Base-by-base conservation (phyloP, 1,140 invertebrate genomes). In the Bombus haemorrhoidalis region DNA sequence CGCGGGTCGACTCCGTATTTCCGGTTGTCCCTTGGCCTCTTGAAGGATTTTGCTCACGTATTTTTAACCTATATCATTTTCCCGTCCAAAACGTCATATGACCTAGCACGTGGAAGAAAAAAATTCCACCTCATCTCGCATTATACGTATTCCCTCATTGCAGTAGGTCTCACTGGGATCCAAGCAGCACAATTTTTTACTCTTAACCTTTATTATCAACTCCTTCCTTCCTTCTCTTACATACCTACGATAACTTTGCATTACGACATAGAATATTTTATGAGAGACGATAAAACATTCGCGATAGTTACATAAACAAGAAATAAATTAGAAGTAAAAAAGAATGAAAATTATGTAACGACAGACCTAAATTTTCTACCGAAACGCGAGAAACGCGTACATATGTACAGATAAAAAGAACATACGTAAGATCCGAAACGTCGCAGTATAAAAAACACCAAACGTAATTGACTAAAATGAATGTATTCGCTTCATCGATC, bases 11-110 rank as follows among this genome's bases (percentile, higher is more conserved):
- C 76, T 89, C 37, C 81, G 71, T 90, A 87, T 90, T 90, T 90
- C 91, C 86, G 91, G 74, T 85, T 88, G 83, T 78, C 85, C 53
- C 59, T 41, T 68, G 74, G 41, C 77, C 85, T 81, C 74, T 83
- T 91, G 87, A 86, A 78, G 85, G 78, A 93, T 93, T 92, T 91
- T 73, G 81, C 91, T 93, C 92, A 93, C 92, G 91, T 92, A 92
- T 85, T 90, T 92, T 92, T 89, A 86, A 92, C 83, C 91, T 92
- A 92, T 89, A 91, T 92, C 91, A 93, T 93, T 90, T 93, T 87
- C 84, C 84, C 81, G 88, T 85, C 89, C 84, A 62, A 84, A 89
- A 90, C 74, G 83, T 90, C 87, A 88, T 83, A 77, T 39, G 86
- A 86, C 80, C 81, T 76, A 78, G 83, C 81, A 39, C 62, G 66